Evolutionary conservation across 2,888 invertebrate species (phyloP).

Genomic region (Phlogophora meticulosa): DNA sequence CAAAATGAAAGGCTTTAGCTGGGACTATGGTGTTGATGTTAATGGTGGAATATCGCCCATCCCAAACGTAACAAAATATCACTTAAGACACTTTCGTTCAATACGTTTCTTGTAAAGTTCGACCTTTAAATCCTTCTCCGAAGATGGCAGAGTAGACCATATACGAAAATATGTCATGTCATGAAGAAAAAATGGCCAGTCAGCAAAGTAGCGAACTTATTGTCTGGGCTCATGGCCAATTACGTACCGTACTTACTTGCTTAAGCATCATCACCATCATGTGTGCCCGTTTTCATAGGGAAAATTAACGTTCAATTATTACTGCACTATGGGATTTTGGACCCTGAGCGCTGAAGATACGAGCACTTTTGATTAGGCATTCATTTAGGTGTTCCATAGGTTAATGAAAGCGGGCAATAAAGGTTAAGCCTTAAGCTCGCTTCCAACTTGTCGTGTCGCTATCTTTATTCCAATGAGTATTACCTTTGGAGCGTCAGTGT

Average conservation of each 20-base stretch:
- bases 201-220: not conserved
- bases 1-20: slow-evolving; percentile 20
- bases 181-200: not conserved
- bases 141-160: not conserved
- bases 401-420: not conserved
- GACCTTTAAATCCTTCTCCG: not conserved
- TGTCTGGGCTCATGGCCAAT: slow-evolving; percentile 1
- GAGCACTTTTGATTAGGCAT: too few species aligned
- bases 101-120: not conserved
- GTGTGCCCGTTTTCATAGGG: too few species aligned
- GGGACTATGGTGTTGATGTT: not conserved
- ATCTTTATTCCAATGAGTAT: too few species aligned
- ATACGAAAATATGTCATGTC: not conserved
- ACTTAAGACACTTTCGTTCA: too few species aligned
- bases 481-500: slow-evolving; percentile 88
- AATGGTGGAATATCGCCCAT: not conserved
- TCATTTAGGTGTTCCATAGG: too few species aligned
- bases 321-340: too few species aligned
- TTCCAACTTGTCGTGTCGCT: not conserved
- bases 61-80: not conserved
- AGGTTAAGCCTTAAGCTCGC: not conserved
- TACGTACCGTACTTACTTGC: not conserved
- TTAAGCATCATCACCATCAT: slow-evolving; percentile 6
- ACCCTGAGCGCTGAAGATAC: too few species aligned
- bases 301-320: too few species aligned